Conservation (phyloP, 2,113 vertebrate genomes). For the Gadus chalcogrammus region DNA sequence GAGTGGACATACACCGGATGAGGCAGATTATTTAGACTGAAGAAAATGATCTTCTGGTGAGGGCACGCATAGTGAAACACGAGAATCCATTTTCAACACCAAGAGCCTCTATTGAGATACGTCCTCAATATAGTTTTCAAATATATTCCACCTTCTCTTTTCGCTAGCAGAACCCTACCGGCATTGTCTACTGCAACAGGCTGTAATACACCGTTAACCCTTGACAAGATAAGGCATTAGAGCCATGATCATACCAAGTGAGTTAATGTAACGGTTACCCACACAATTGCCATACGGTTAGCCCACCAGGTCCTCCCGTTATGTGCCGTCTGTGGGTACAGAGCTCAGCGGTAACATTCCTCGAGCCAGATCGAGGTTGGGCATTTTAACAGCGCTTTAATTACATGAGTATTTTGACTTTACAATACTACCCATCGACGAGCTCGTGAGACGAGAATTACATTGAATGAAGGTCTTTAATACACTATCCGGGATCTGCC, state of each 20-base stretch:
- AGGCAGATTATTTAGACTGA: slow-evolving; percentile 1
- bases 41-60: not conserved
- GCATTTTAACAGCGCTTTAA: slow-evolving; percentile 24
- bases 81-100: slow-evolving; percentile 1
- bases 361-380: not conserved
- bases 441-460: no score
- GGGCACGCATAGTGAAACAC: not conserved
- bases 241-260: slow-evolving; percentile 21
- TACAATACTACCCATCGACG: no score
- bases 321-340: slow-evolving; percentile 49
- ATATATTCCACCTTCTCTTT: no score
- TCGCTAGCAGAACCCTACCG: no score
- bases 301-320: slow-evolving; percentile 42
- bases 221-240: slow-evolving; percentile 21
- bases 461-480: no score
- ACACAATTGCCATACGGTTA: slow-evolving; percentile 45
- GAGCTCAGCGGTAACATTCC: slow-evolving; percentile 5
- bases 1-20: slow-evolving; percentile 14
- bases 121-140: no score
- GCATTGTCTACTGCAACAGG: slow-evolving; percentile 19
- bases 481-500: slow-evolving; percentile 13
- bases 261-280: slow-evolving; percentile 18
- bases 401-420: slow-evolving; percentile 16
- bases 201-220: slow-evolving; percentile 8
- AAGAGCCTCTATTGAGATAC: not conserved